Base-by-base conservation (phyloP, 2,113 vertebrate genomes). In the Bostrychus sinensis region DNA sequence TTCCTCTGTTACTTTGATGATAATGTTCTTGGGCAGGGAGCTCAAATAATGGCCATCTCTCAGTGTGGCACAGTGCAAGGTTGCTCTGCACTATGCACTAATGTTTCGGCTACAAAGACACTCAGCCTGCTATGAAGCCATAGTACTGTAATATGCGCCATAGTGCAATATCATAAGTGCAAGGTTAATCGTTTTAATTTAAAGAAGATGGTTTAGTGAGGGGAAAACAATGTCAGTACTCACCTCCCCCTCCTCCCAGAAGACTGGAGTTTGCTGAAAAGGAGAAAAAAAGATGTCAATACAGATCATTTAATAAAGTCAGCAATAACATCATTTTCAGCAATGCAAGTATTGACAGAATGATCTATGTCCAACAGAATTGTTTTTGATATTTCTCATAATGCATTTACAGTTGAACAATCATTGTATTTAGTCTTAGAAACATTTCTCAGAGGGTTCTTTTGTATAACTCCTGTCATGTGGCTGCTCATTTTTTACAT, bases 241-340 rank as follows among this genome's bases (percentile, higher is more conserved):
- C 86, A 99, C 97, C 97, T 90, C 97, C 97, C 8, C 97, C 97
- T 71, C 97, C 97, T 84, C 97, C 97, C 77, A 97, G 95, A 83
- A 99, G 96, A 92, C 92, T 96, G 85, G 95, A 93, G 93, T 99
- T 99, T 86, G 97, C 97, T 99, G 85, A 71, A 58, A 89, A 89
- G 80, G 80, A 87, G 5, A 84, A 66, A 85, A 56, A 86, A 72
- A 55, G 0, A 45, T 81, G 69, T 87, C 11, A 82, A 28, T 69
- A 25, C 53, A 28, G 8, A 30, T 53, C 3, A 67, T 56, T 51
- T 25, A 51, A 41, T 3, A 43, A 2, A 68, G 36, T 32, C 30
- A 69, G 48, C 26, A 30, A 28, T 7, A 51, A 51, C 48, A 51
- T 51, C 2, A 28, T 51, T n/a, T 17, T 51, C 25, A 25, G 13